A percentile compares a stretch with the other conserved stretches of the same genome.
Conservation (phyloP, 30 jellyfish, hydroid and myxozoan species). For the Hydractinia echinata region DNA sequence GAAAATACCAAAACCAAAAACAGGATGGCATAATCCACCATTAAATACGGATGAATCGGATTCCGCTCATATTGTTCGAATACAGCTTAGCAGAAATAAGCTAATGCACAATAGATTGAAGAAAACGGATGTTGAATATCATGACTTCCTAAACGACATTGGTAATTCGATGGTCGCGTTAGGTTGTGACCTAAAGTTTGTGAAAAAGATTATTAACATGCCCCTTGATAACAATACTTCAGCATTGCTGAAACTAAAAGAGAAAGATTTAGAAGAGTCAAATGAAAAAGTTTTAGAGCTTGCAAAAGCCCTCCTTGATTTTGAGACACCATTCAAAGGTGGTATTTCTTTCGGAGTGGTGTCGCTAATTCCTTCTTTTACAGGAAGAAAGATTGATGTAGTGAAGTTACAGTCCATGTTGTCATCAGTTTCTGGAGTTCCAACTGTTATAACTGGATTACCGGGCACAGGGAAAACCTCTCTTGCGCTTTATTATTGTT, state of each 20-base stretch:
- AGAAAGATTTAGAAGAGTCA: background rate
- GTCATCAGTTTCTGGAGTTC: background rate
- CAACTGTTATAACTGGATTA: constrained; percentile 42
- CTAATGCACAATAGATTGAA: background rate
- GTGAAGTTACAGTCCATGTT: background rate
- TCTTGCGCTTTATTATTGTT: constrained; percentile 46
- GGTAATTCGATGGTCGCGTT: constrained; percentile 12
- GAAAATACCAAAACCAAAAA: constrained; percentile 5
- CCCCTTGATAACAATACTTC: constrained; percentile 3
- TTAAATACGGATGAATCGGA: background rate
- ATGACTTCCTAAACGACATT: background rate
- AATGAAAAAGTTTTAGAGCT: background rate
- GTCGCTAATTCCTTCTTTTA: constrained; percentile 1
- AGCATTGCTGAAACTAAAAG: constrained; percentile 2
- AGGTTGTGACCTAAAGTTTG: background rate
- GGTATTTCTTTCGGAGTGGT: background rate
- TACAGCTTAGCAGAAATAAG: constrained; percentile 2
- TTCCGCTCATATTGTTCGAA: constrained; percentile 11
- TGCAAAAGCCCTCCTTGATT: background rate
- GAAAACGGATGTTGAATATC: background rate
- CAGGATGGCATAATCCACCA: background rate
- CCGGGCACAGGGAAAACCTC: constrained; percentile 58
- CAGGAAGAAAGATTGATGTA: background rate
- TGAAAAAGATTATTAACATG: background rate
- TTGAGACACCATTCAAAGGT: background rate